Conservation (phyloP, 1,140 invertebrate species). For the Oryctes rhinoceros region DNA sequence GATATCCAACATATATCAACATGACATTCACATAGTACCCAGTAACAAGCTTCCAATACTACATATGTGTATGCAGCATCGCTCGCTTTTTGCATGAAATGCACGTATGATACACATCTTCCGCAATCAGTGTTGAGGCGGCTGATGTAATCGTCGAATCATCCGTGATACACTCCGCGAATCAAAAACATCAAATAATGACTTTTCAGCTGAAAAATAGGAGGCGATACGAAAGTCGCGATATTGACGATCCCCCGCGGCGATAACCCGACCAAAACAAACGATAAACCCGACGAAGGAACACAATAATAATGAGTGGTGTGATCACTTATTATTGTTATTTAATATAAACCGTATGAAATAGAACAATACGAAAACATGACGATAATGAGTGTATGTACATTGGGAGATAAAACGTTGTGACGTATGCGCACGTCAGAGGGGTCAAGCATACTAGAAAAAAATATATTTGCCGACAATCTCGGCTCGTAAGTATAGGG, state of each 20-base stretch:
- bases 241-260: slow-evolving; percentile 8
- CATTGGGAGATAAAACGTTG: neutral
- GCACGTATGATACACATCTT: too few species aligned
- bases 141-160: slow-evolving; percentile 2
- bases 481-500: too few species aligned
- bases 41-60: too few species aligned
- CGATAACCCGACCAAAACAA: slow-evolving; percentile 11
- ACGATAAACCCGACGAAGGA: neutral
- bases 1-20: too few species aligned
- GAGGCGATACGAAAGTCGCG: neutral
- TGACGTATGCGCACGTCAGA: neutral
- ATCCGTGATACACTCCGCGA: neutral
- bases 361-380: slow-evolving; percentile 13
- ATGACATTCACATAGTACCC: too few species aligned
- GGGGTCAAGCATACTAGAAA: neutral
- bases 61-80: too few species aligned
- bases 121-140: neutral
- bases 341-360: neutral
- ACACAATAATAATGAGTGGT: neutral
- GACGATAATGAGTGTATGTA: neutral
- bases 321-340: slow-evolving; percentile 4
- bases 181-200: neutral
- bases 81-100: too few species aligned
- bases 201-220: neutral
- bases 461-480: neutral